Evolutionary conservation across 2,113 vertebrate genomes (phyloP), one percentile per base, ranked within the genome.

Genomic region (Pycnonotus jocosus): DNA sequence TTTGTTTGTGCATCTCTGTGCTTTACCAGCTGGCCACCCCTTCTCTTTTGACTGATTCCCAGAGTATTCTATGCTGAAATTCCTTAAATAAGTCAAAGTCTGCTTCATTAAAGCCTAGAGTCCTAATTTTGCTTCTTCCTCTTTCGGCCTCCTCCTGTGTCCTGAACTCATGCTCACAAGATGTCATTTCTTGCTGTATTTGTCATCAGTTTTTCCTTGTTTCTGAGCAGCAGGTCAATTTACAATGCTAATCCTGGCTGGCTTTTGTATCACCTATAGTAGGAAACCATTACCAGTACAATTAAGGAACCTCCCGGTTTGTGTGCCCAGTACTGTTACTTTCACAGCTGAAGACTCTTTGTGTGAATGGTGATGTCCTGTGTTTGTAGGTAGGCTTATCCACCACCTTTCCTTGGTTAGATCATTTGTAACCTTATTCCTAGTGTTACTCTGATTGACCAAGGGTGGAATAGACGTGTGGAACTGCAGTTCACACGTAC

Each of bases 401-500:
- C 7, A 51, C 15, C 21, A 35, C 21, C 28, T 87, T 62, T 57
- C 31, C 12, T 66, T 86, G 37, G 12, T 76, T 42, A 45, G 14
- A 64, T 45, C 25, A 18, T 61, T 57, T 48, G 12, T 82, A 54
- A 37, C 38, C 5, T 24, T 70, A 11, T 53, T 83, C 20, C 15
- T 79, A 3, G n/a, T 21, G 20, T 61, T 74, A 15, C 9, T 70
- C 15, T 74, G 30, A 9, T 45, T 50, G 50, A 42, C 33, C 22
- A 35, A 47, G 57, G 35, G 21, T 30, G 60, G 28, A 19, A 9
- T 15, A 85, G 23, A 31, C 23, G 33, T 10, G 15, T 47, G 37
- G 58, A 76, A 20, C 42, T 11, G 5, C 31, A 30, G 8, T 62
- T 84, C 1, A 22, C 17, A 11, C 0, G 0, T 58, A 12, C 30